Conservation (phyloP, 2,113 vertebrate genomes). For the Alosa alosa region DNA sequence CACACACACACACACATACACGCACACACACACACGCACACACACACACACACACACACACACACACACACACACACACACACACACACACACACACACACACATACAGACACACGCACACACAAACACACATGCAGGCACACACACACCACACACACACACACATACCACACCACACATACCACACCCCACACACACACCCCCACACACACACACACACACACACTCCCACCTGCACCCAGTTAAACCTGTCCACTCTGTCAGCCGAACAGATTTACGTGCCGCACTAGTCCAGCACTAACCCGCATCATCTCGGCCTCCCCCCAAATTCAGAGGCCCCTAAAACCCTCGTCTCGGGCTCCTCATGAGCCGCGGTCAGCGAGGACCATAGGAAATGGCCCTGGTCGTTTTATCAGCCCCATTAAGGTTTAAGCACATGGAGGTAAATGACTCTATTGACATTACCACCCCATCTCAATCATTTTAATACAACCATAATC, state of each 20-base stretch:
- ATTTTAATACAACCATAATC: slow-evolving; percentile 69
- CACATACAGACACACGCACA: background rate
- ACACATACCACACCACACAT: background rate
- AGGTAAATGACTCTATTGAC: slow-evolving; percentile 66
- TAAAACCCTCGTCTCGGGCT: slow-evolving; percentile 1
- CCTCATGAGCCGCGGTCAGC: slow-evolving; percentile 54
- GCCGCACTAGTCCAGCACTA: background rate
- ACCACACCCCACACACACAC: no score
- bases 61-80: background rate
- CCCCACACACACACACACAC: background rate
- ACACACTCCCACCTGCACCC: background rate
- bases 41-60: slow-evolving; percentile 2
- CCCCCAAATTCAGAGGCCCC: background rate
- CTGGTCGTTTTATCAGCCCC: slow-evolving; percentile 60
- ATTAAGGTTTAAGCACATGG: slow-evolving; percentile 64
- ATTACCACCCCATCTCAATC: slow-evolving; percentile 69
- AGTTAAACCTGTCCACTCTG: slow-evolving; percentile 14
- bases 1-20: no score
- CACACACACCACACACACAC: no score
- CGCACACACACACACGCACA: no score
- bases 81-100: background rate
- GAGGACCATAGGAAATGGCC: slow-evolving; percentile 58
- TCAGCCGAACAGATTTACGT: background rate
- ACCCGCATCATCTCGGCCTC: background rate
- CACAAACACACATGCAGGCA: no score